phyloP scores from a whole-genome alignment of 2,888 invertebrate genomes.

The Amphipyra tragopoginis region DNA sequence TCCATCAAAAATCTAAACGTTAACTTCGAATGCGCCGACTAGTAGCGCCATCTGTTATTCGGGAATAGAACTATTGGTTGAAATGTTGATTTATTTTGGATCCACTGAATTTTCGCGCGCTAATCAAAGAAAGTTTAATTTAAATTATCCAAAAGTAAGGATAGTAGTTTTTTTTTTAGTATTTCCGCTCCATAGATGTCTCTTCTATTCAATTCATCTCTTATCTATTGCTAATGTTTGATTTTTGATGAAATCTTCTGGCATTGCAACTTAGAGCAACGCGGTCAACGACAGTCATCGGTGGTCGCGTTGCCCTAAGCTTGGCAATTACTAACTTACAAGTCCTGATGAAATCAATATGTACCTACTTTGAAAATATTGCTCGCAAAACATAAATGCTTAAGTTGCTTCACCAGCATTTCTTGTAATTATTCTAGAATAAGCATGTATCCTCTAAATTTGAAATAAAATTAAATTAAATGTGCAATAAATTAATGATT shows the following conservation, averaged over 20 bases:
- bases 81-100: too few species aligned
- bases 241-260: conserved; percentile 29
- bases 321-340: neutral
- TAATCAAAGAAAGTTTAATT: neutral
- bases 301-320: too few species aligned
- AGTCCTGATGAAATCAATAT: conserved; percentile 13
- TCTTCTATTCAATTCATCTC: too few species aligned
- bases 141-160: neutral
- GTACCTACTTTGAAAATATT: conserved; percentile 55
- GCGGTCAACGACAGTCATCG: too few species aligned
- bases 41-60: conserved; percentile 48
- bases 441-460: conserved; percentile 69
- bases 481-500: conserved; percentile 84
- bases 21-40: conserved; percentile 2
- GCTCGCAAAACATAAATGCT: conserved; percentile 69
- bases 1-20: conserved; percentile 24
- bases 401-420: conserved; percentile 69
- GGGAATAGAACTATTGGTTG: neutral
- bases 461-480: conserved; percentile 70
- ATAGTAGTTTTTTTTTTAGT: too few species aligned
- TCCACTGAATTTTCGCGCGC: neutral
- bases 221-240: too few species aligned
- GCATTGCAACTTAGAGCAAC: too few species aligned
- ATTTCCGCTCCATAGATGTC: too few species aligned
- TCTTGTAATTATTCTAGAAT: conserved; percentile 65